Base-by-base conservation (phyloP, 2,888 invertebrate genomes). In the Dichetophora obliterata region DNA sequence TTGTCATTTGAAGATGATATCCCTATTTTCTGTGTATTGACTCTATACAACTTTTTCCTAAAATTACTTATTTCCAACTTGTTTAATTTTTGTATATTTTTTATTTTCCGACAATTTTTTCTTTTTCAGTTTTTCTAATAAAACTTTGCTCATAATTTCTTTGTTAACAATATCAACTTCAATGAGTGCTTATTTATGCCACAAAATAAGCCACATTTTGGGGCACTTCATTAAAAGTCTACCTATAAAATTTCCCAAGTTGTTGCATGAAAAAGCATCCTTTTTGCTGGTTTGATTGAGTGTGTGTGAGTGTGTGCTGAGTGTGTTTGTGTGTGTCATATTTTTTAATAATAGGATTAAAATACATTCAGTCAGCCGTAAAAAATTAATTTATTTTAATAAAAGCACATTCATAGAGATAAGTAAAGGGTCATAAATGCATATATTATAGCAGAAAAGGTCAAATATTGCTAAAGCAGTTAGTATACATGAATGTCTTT, bases 311-410 rank as follows among this genome's bases (percentile, higher is more conserved):
- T 43, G 43, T 14, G 43, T 37, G 31, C 3, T 31, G 31, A 31
- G 43, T 43, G 43, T 43, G 14, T 43, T 43, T 43, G 43, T 43
- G 43, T 43, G 43, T 14, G 14, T 2, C 27, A 59, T 27, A 27
- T 59, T 8, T 11, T 27, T 59, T 59, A 27, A 59, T 59, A 59
- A 27, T 27, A 59, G 59, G 59, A 59, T 59, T 59, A 59, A 59
- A 59, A 24, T 59, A 59, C 59, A 27, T 59, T 27, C 27, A 11
- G 22, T 11, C 14, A 59, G 27, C 14, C 27, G 27, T 27, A 24
- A 16, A 59, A 27, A 59, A 22, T 59, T 27, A 59, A 59, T 59
- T 59, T 59, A 59, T 27, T 59, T 43, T 43, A 43, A 43, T 43
- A 43, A 43, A 43, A 43, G 2, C 43, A 11, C 43, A 11, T 43